These are phyloP conservation scores for Loriculus beryllinus DNA, from an alignment of 2,797 vertebrate genomes.

Conservation along the genomic window DNA sequence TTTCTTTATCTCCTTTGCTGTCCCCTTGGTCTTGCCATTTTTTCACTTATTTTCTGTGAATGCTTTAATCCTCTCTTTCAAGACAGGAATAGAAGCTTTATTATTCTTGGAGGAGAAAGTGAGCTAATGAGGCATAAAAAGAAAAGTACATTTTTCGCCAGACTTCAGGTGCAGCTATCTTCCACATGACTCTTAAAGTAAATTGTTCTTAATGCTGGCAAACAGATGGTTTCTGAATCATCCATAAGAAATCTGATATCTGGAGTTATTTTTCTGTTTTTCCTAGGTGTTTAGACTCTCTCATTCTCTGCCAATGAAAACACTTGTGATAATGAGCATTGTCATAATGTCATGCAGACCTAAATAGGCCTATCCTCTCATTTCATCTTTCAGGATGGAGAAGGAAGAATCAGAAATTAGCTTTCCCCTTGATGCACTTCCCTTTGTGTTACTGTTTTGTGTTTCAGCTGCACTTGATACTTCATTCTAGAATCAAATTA, in stretches of 20 bases:
- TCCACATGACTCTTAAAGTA: not conserved
- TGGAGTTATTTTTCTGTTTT: not conserved
- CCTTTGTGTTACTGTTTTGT: not conserved
- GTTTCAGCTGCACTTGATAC: accelerated
- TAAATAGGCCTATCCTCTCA: not conserved
- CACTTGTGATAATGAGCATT: not conserved
- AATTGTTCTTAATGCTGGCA: not conserved
- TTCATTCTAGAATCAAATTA: not conserved
- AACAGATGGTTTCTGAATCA: not conserved
- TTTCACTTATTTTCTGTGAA: not conserved
- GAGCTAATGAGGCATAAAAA: not conserved
- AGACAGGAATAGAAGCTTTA: not conserved
- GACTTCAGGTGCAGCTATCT: not conserved
- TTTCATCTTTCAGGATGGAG: not conserved
- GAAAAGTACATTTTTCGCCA: not conserved
- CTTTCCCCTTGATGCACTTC: not conserved
- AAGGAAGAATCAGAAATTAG: not conserved
- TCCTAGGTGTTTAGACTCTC: not conserved
- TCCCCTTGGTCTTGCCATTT: not conserved
- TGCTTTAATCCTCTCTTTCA: not conserved
- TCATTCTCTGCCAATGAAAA: not conserved
- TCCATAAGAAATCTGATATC: not conserved
- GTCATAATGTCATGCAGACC: not conserved
- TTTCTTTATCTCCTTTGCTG: too few species aligned
- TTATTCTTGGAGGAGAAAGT: not conserved